phyloP scores from a whole-genome alignment of 2,797 vertebrate species.

The Florisuga fusca region DNA sequence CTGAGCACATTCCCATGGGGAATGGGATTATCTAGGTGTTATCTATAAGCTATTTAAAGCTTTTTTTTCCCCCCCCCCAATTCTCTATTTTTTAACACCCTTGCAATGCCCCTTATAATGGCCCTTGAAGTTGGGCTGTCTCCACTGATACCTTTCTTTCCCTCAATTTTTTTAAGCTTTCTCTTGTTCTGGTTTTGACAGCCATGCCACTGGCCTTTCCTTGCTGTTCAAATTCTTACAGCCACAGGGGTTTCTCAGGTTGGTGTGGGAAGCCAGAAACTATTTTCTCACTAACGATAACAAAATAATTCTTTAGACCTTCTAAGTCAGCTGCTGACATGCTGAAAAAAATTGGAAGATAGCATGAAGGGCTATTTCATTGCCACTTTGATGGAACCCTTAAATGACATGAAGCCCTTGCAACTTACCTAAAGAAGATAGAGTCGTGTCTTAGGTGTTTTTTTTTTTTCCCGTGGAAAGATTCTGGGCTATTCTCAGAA shows the following conservation, averaged over 20 bases:
- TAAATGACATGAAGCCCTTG: background rate
- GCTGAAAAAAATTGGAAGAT: background rate
- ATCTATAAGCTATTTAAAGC: background rate
- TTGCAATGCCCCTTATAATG: background rate
- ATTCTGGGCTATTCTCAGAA: background rate
- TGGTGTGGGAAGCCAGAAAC: background rate
- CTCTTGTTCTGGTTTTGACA: background rate
- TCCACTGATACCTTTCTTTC: background rate
- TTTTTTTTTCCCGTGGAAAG: background rate
- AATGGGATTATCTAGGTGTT: background rate
- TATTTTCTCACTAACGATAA: background rate
- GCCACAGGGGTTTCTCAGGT: background rate
- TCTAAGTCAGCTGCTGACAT: background rate
- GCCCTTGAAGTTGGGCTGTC: background rate
- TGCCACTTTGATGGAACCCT: background rate
- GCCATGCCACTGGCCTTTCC: background rate
- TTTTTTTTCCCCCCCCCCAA: background rate
- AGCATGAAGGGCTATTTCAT: background rate
- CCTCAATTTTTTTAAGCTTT: background rate
- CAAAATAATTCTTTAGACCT: background rate
- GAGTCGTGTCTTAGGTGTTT: background rate
- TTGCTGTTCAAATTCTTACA: background rate
- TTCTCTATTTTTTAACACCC: background rate
- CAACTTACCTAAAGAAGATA: background rate
- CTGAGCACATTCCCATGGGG: background rate